Base-by-base conservation (phyloP, 2,113 vertebrate genomes). In the Piaya cayana region DNA sequence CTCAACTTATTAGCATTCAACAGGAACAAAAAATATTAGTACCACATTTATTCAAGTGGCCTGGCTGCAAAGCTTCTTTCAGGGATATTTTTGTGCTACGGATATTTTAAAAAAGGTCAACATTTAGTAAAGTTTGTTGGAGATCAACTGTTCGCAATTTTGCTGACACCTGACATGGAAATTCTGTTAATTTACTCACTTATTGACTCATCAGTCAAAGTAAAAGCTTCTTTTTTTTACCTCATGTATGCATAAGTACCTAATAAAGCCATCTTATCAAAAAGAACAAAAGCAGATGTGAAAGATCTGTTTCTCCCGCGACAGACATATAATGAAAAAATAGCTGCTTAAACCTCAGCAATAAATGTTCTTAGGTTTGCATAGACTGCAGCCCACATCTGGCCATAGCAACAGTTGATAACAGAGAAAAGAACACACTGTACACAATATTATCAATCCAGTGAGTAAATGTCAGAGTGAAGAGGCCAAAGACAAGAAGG, bases 161-260 rank as follows among this genome's bases (percentile, higher is more conserved):
- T 83, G 58, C 49, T 79, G 75, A 65, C 77, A 50, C 84, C 69
- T 84, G 65, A 75, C 39, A 34, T 3, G n/a, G 62, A 59, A 82
- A 71, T 49, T 14, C 58, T 59, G 77, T 62, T 94, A 43, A 26
- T 76, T 81, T 22, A 55, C 55, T 34, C 59, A 25, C 23, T 77
- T 30, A 30, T 0, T 18, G 74, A 27, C 17, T 87, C 81, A 70
- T 29, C 87, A 79, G 79, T 34, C 49, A 37, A 30, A 87, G 69
- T 29, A 87, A 79, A 82, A 91, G 27, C 63, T 70, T 21, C 47
- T 88, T 91, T 80, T 93, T 68, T 87, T 74, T 86, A 82, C 82
- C 67, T 70, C 39, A 8, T 11, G 7, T 34, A 34, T 78, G 39
- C 62, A 68, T 25, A 27, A 91, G 62, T 60, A 88, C 58, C 84